Conservation (phyloP, 2,113 vertebrate species). For the Elephas maximus region DNA sequence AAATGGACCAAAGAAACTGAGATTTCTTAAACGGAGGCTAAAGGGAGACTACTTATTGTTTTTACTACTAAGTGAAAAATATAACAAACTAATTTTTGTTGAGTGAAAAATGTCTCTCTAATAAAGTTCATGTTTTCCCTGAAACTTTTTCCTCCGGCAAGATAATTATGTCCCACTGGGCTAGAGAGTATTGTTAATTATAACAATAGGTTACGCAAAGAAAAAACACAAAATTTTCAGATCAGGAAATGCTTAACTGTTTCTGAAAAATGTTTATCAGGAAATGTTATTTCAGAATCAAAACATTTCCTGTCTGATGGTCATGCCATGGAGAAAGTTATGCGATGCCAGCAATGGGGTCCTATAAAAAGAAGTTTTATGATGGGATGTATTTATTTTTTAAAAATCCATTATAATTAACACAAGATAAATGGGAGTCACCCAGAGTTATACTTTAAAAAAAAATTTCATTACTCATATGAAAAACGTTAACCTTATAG, state of each 20-base stretch:
- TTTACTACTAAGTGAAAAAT: conserved; percentile 46
- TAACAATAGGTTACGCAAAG: conserved; percentile 79
- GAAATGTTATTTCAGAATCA: conserved; percentile 85
- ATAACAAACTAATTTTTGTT: conserved; percentile 27
- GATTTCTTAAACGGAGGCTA: conserved; percentile 31
- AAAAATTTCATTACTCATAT: conserved; percentile 33
- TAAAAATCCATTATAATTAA: conserved; percentile 33
- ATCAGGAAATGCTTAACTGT: conserved; percentile 87
- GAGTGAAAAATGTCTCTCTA: conserved; percentile 45
- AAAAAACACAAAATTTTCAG: conserved; percentile 71
- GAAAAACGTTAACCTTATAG: background rate
- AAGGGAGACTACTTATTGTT: background rate
- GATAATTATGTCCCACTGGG: conserved; percentile 63
- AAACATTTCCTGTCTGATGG: conserved; percentile 86
- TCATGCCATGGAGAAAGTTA: conserved; percentile 68
- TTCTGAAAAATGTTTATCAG: conserved; percentile 85
- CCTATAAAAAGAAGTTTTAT: conserved; percentile 52
- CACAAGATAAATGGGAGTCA: conserved; percentile 25
- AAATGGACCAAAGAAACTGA: background rate
- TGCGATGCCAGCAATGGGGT: background rate
- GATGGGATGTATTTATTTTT: conserved; percentile 3
- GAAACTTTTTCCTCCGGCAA: conserved; percentile 63
- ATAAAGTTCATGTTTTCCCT: conserved; percentile 39
- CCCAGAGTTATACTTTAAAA: background rate
- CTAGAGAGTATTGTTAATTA: conserved; percentile 79